phyloP scores from a whole-genome alignment of 2,113 vertebrate genomes.

The Echinops telfairi region DNA sequence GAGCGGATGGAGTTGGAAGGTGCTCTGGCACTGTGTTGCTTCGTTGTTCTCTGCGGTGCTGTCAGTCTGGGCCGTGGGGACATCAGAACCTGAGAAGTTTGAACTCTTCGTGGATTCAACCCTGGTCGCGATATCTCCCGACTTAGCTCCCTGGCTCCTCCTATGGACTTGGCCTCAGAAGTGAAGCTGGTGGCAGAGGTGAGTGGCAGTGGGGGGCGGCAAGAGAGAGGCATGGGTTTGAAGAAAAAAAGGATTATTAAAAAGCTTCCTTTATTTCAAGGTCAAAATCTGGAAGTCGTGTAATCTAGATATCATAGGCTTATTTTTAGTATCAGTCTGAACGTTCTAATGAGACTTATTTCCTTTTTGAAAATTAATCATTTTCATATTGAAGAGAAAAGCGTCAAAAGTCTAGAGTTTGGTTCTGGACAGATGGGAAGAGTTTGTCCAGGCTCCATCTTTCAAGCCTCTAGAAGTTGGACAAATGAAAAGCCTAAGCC shows the following conservation, averaged over 20 bases:
- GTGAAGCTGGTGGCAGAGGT: not conserved
- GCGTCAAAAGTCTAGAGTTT: not conserved
- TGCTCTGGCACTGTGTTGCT: not conserved
- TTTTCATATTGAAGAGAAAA: not conserved
- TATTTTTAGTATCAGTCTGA: not conserved
- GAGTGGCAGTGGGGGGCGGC: not conserved
- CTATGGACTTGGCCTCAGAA: not conserved
- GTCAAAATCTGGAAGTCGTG: not conserved
- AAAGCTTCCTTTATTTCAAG: slow-evolving; percentile 23
- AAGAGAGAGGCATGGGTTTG: not conserved
- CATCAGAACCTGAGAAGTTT: accelerated
- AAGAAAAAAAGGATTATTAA: not conserved
- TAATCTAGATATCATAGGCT: not conserved
- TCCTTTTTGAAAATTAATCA: slow-evolving; percentile 28
- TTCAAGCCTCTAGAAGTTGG: not conserved
- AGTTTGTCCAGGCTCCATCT: not conserved
- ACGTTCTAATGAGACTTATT: slow-evolving; percentile 24
- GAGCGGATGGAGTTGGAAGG: not conserved
- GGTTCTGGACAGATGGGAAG: not conserved
- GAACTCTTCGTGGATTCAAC: not conserved
- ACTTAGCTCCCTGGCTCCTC: not conserved
- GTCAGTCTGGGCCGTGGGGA: not conserved
- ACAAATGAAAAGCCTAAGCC: not conserved
- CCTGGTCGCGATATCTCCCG: not conserved
- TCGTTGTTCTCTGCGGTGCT: accelerated